Conservation (phyloP, 1,140 invertebrate species). For the Notospermus geniculatus region DNA sequence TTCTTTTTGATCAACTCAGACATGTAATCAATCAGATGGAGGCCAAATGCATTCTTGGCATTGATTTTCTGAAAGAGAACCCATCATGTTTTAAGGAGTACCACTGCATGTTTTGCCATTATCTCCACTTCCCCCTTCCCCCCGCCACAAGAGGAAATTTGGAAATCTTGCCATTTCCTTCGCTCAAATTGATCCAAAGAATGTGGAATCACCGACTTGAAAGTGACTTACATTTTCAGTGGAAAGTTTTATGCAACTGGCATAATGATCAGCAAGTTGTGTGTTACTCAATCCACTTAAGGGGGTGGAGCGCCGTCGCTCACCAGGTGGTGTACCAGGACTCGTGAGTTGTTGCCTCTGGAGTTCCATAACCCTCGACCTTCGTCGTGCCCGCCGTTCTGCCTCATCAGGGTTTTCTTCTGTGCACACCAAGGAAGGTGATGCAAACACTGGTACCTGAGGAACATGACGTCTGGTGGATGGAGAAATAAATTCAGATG, state of each 20-base stretch:
- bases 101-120: background rate
- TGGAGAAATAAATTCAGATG: slow-evolving; percentile 35
- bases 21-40: slow-evolving; percentile 81
- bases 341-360: slow-evolving; percentile 29
- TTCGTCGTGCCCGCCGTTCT: slow-evolving; percentile 45
- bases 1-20: slow-evolving; percentile 68
- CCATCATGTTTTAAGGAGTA: too few species aligned
- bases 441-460: slow-evolving; percentile 16
- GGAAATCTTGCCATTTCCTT: background rate
- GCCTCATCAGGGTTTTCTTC: slow-evolving; percentile 46
- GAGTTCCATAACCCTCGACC: slow-evolving; percentile 42
- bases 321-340: slow-evolving; percentile 26
- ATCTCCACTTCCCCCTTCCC: too few species aligned
- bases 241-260: slow-evolving; percentile 67
- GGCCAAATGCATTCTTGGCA: slow-evolving; percentile 78
- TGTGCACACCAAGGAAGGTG: slow-evolving; percentile 23
- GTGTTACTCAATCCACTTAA: slow-evolving; percentile 47
- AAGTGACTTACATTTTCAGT: slow-evolving; percentile 66
- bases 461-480: slow-evolving; percentile 32
- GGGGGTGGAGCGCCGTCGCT: slow-evolving; percentile 25
- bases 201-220: too few species aligned
- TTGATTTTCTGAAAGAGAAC: slow-evolving; percentile 68
- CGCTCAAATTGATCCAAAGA: background rate
- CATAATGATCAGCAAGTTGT: slow-evolving; percentile 66
- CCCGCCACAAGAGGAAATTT: background rate